Conservation (phyloP, 2,797 vertebrate species). For the Cryptoprocta ferox region DNA sequence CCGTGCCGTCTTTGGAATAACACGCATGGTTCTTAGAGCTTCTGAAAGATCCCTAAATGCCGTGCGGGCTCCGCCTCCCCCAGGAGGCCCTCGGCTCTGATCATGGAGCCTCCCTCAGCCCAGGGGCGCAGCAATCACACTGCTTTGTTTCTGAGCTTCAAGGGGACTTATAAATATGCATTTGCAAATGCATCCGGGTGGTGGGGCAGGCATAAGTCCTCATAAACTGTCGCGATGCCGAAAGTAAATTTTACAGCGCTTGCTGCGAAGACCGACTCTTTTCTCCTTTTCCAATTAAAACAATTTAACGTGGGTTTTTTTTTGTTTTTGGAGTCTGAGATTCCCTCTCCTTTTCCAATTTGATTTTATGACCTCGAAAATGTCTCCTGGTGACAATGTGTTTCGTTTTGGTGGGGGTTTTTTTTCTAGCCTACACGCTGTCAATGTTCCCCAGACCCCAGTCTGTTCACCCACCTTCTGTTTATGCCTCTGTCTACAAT, state of each 20-base stretch:
- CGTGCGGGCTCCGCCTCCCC: neutral
- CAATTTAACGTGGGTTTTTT: neutral
- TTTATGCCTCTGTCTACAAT: neutral
- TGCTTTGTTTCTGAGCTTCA: neutral
- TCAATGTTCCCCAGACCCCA: rapidly evolving
- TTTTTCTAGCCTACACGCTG: neutral
- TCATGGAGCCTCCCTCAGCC: neutral
- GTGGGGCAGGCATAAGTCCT: neutral
- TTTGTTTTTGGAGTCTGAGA: neutral
- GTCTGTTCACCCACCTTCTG: rapidly evolving
- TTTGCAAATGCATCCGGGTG: neutral
- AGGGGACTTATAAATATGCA: neutral
- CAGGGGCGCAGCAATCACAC: conserved; percentile 5
- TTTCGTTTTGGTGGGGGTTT: neutral
- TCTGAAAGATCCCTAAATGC: neutral
- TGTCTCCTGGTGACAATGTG: neutral
- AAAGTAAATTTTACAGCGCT: neutral
- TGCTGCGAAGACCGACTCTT: neutral
- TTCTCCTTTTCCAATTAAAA: neutral
- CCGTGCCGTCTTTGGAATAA: neutral
- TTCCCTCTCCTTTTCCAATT: neutral
- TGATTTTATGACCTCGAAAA: neutral
- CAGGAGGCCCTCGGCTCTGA: neutral
- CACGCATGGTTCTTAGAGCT: rapidly evolving
- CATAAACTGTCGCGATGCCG: neutral